phyloP scores from a whole-genome alignment of 2,888 invertebrate genomes.

The Cyrtodaria siliqua region DNA sequence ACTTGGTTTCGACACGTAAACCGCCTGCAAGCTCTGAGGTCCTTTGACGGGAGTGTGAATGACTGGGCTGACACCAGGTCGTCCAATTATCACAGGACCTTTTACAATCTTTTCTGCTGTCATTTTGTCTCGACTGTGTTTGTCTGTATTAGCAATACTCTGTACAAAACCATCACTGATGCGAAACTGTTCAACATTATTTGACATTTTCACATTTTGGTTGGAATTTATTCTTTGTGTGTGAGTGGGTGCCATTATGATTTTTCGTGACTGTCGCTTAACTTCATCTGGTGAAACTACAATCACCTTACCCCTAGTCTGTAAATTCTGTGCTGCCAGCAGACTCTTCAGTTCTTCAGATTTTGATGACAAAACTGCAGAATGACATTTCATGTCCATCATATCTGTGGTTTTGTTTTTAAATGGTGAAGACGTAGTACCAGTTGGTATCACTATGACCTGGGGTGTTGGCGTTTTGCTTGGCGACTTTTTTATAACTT shows the following conservation, averaged over 20 bases:
- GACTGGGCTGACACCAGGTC: too few species aligned
- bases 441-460: constrained; percentile 2
- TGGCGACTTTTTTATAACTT: background rate
- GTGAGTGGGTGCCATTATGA: constrained; percentile 6
- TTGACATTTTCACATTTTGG: background rate
- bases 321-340: background rate
- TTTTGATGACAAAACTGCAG: too few species aligned
- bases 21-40: too few species aligned
- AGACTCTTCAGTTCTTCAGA: background rate
- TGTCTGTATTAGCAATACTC: background rate
- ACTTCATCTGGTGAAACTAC: background rate
- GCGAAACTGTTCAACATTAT: background rate
- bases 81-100: too few species aligned
- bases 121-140: too few species aligned
- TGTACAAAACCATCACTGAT: background rate
- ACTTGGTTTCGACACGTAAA: too few species aligned
- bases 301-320: background rate
- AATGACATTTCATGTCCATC: too few species aligned
- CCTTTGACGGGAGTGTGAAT: too few species aligned
- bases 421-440: background rate
- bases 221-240: background rate
- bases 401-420: too few species aligned
- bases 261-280: background rate
- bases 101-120: too few species aligned
- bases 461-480: background rate